Percentiles rank a stretch among this genome's conserved stretches.
Evolutionary conservation across 2,797 vertebrate genomes (phyloP).

Genomic region (Nasua narica): DNA sequence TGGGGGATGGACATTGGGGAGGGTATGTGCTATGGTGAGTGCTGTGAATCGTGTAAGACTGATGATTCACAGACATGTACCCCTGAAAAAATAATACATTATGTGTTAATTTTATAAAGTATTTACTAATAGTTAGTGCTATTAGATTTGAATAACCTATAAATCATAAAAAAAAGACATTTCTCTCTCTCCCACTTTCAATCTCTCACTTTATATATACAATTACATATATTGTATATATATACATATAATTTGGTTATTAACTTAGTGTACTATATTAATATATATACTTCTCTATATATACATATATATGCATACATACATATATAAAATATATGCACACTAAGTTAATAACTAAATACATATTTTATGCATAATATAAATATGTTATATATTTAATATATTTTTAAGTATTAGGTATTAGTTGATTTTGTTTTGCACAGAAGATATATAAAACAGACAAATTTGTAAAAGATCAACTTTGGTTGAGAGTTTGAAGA

Average conservation of each 20-base stretch:
- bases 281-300: neutral
- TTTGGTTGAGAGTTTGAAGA: neutral
- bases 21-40: too few relatives aligned
- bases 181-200: neutral
- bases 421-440: neutral
- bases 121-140: too few relatives aligned
- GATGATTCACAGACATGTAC: too few relatives aligned
- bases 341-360: neutral
- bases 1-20: too few relatives aligned
- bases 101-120: too few relatives aligned
- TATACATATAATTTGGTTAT: neutral
- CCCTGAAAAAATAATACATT: too few relatives aligned
- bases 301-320: neutral
- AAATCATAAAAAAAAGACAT: neutral
- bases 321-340: neutral
- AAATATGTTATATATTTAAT: neutral
- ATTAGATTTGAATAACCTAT: too few relatives aligned
- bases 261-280: neutral
- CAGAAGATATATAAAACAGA: neutral
- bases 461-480: neutral
- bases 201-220: neutral
- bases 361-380: neutral
- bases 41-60: too few relatives aligned
- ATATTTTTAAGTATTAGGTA: neutral
- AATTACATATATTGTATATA: neutral